Evolutionary conservation across 2,113 vertebrate species (phyloP), one percentile per base, ranked within the genome.

Genomic region (Ramphastos sulfuratus): DNA sequence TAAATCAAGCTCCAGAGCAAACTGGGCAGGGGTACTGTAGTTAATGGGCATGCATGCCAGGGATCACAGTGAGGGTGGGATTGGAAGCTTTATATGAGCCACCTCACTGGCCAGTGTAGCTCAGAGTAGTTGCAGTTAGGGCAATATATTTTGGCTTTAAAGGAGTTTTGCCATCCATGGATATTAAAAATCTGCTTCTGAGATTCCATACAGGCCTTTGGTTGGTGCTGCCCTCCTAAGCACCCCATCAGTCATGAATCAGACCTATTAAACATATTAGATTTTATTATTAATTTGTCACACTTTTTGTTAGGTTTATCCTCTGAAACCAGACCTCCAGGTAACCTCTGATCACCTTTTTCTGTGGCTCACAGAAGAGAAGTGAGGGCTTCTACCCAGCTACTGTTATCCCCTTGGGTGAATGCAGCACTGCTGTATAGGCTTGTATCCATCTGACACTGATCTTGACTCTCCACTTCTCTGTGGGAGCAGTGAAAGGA

Each of bases 11-110:
- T 89, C n/a, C 64, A 90, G 35, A 1, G 8, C 33, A 91, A 77
- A 94, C 37, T 39, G 82, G 69, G 58, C 21, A 0, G 0, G 94
- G 50, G 31, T 84, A 88, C 5, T 64, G 35, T 39, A 33, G n/a
- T 60, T 92, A 86, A 92, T 28, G 30, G 14, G 39, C 81, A 83
- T 92, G 39, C 81, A 83, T 92, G 82, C 37, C 83, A 93, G 70
- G 72, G 73, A 82, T 54, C 67, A 66, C 42, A 76, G 69, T 56
- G 66, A 70, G 64, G 56, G 42, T 66, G 64, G 39, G 69, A 86
- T 37, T 87, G 88, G 55, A 37, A 92, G 54, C 33, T 70, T 90
- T 80, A 72, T 44, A 39, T 12, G 67, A 56, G 46, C 58, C 73
- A 82, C 56, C 28, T 69, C 66, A 69, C 27, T 77, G 78, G 24